phyloP scores from a whole-genome alignment of 2,113 vertebrate species.

The Gnathonemus longibarbis region DNA sequence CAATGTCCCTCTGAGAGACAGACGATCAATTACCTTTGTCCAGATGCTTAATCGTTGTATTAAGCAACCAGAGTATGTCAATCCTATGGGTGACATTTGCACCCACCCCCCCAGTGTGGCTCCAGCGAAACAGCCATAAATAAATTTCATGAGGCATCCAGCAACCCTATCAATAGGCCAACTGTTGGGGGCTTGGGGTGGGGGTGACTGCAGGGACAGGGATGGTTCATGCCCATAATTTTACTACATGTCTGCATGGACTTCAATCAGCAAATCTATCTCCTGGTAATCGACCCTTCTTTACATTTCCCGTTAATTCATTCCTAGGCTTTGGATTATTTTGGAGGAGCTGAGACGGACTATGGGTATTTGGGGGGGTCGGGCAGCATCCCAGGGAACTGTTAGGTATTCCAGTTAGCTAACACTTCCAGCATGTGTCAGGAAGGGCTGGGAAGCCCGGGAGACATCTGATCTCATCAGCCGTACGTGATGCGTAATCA shows the following conservation, averaged over 20 bases:
- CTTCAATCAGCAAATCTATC: neutral
- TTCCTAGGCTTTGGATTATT: neutral
- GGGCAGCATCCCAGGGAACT: neutral
- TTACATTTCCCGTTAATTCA: neutral
- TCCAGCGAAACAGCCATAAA: neutral
- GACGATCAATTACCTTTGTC: neutral
- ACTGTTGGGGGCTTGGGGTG: too few species aligned
- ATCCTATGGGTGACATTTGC: neutral
- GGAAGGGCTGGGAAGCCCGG: neutral
- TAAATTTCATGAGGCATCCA: neutral
- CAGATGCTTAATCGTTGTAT: neutral
- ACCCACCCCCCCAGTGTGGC: neutral
- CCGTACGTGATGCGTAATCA: neutral
- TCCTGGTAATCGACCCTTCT: neutral
- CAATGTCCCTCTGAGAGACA: neutral
- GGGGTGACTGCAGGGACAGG: too few species aligned
- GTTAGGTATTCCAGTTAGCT: neutral
- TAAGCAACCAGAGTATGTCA: neutral
- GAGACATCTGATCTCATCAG: constrained; percentile 14
- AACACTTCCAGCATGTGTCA: neutral
- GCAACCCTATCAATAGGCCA: neutral
- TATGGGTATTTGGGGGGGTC: neutral
- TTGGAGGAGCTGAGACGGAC: neutral
- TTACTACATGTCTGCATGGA: neutral
- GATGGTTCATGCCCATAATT: neutral